Base-by-base conservation (phyloP, 2,797 vertebrate species). In the Stomatorhinus walkeri region DNA sequence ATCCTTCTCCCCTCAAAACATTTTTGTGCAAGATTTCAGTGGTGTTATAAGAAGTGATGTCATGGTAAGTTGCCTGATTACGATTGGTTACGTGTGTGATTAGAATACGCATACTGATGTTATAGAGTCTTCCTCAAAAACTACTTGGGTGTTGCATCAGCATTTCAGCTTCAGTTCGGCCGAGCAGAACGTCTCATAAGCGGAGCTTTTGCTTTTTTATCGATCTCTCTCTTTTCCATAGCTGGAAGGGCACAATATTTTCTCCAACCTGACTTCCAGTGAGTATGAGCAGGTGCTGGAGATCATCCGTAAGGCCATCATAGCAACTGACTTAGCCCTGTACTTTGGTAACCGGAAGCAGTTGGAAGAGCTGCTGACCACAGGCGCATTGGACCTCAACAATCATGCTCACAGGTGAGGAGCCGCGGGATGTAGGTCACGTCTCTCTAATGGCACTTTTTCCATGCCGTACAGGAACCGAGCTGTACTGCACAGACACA, bases 231-330 rank as follows among this genome's bases (percentile, higher is more conserved):
- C 95, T 96, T 98, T 96, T 96, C 96, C 95, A 94, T 96, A 99
- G 98, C 95, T 99, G 97, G 98, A 99, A 96, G 98, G 98, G 94
- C 98, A 99, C 97, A 99, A 99, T 97, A 98, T 99, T 97, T 99
- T 99, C 96, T 98, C 98, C 95, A 97, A 98, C 94, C 95, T 99
- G 96, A 98, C 95, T 95, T 99, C 98, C 96, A 96, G 93, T 0
- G 98, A 99, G 92, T 99, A 99, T 36, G 98, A 99, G 90, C 98
- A 99, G 95, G 97, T 99, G 91, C 95, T 99, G 46, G 98, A 99
- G 95, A 99, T 99, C 93, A 99, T 99, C 93, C 96, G 98, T 61
- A 99, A 99, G 96, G 98, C 98, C 95, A 99, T 99, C 95, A 99
- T 99, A 0, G 98, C 98, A 92, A 99, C 98, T 0, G 98, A 99